These are phyloP conservation scores for Caenorhabditis brenneri DNA, from an alignment of 1,140 invertebrate genomes.

Conservation along the genomic window DNA sequence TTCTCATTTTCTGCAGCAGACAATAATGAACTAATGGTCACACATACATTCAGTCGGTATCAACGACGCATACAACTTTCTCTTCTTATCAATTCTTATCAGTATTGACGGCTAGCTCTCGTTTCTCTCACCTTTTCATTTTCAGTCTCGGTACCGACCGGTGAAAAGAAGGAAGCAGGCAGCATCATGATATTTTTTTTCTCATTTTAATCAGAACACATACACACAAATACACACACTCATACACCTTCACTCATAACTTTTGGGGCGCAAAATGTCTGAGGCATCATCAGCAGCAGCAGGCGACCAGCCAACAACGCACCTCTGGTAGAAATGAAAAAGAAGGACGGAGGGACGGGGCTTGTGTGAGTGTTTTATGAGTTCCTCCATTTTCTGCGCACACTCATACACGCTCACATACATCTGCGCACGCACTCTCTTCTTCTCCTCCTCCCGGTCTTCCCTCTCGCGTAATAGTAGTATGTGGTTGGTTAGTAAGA, in stretches of 20 bases:
- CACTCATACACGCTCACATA: background rate
- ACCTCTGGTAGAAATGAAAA: background rate
- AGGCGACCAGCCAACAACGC: background rate
- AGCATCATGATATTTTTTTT: background rate
- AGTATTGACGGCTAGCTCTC: background rate
- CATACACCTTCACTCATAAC: background rate
- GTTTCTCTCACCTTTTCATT: background rate
- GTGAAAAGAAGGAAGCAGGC: background rate
- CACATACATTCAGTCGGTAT: background rate
- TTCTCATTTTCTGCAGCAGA: background rate
- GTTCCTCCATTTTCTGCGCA: background rate
- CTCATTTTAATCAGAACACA: conserved; percentile 6
- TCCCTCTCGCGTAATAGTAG: conserved; percentile 15
- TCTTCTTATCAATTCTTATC: conserved; percentile 23
- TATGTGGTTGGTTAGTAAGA: background rate
- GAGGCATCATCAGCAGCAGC: background rate
- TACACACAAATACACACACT: too few relatives aligned
- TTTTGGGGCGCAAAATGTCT: too few relatives aligned
- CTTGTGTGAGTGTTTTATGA: conserved; percentile 29
- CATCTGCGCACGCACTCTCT: background rate
- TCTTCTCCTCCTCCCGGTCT: background rate
- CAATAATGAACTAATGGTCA: conserved; percentile 3
- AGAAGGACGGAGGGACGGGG: background rate
- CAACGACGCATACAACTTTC: background rate
- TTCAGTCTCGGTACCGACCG: background rate